Evolutionary conservation across 2,888 invertebrate species (phyloP).

Genomic region (Ametastegia equiseti): DNA sequence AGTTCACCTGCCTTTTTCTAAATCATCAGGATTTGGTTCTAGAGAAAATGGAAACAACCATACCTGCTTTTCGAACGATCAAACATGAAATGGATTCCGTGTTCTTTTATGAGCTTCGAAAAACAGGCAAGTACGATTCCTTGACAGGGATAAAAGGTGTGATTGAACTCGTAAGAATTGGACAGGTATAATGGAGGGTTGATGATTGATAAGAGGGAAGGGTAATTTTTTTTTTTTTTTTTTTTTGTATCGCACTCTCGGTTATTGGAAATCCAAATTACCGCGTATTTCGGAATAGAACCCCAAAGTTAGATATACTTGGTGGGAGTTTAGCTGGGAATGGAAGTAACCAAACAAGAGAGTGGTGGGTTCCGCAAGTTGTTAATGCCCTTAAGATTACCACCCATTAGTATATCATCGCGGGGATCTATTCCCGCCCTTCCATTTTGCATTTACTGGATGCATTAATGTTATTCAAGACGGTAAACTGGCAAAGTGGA

Average conservation of each 20-base stretch:
- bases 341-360: background rate
- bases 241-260: background rate
- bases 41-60: too few species aligned
- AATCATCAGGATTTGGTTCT: too few species aligned
- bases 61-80: too few species aligned
- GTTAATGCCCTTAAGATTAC: slow-evolving; percentile 35
- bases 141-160: background rate
- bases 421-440: slow-evolving; percentile 20
- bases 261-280: background rate
- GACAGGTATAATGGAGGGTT: background rate
- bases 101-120: background rate
- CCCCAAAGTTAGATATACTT: background rate
- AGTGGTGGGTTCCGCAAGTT: background rate
- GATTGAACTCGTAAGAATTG: background rate
- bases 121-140: background rate
- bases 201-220: background rate
- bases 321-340: background rate
- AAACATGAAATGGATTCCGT: too few species aligned
- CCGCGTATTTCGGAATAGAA: too few species aligned
- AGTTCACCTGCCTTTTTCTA: too few species aligned
- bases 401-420: slow-evolving; percentile 31
- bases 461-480: slow-evolving; percentile 33
- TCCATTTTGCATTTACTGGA: slow-evolving; percentile 17
- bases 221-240: background rate
- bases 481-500: slow-evolving; percentile 43